These are phyloP conservation scores for Synanthedon andrenaeformis DNA, from an alignment of 2,888 invertebrate genomes.

Conservation along the genomic window DNA sequence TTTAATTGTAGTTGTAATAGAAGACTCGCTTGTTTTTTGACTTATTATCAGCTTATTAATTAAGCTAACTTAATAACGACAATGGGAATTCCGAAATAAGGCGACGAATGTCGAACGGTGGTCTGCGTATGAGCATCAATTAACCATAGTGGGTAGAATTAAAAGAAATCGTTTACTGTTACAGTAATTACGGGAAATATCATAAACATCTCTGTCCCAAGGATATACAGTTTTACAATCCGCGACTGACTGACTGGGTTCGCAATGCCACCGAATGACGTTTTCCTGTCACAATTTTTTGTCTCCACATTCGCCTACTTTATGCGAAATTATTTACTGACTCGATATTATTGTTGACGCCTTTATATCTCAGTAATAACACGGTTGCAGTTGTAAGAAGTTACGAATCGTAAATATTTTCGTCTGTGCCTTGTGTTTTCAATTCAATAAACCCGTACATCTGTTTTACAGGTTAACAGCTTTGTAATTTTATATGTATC, in stretches of 20 bases:
- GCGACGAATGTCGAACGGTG: neutral
- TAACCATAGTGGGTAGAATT: slow-evolving; percentile 30
- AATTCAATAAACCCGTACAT: no score
- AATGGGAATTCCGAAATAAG: no score
- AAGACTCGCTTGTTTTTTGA: no score
- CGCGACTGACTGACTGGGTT: slow-evolving; percentile 11
- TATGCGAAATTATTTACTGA: slow-evolving; percentile 13
- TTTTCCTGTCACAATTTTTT: slow-evolving; percentile 43
- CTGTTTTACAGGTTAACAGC: no score
- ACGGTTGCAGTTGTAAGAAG: no score
- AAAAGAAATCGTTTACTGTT: slow-evolving; percentile 41
- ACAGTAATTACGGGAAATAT: slow-evolving; percentile 59
- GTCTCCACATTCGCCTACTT: slow-evolving; percentile 14
- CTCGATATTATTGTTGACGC: neutral
- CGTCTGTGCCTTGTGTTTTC: no score
- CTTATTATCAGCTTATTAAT: no score
- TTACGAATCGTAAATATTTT: no score
- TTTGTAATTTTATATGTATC: no score
- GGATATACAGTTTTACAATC: slow-evolving; percentile 36
- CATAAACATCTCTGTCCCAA: slow-evolving; percentile 42
- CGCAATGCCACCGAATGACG: slow-evolving; percentile 30
- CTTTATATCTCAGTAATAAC: neutral
- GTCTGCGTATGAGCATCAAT: slow-evolving; percentile 15
- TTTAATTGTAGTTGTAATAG: no score
- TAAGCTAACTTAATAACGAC: no score